Evolutionary conservation across 2,797 vertebrate species (phyloP).

Genomic region (Myiotriccus ornatus): DNA sequence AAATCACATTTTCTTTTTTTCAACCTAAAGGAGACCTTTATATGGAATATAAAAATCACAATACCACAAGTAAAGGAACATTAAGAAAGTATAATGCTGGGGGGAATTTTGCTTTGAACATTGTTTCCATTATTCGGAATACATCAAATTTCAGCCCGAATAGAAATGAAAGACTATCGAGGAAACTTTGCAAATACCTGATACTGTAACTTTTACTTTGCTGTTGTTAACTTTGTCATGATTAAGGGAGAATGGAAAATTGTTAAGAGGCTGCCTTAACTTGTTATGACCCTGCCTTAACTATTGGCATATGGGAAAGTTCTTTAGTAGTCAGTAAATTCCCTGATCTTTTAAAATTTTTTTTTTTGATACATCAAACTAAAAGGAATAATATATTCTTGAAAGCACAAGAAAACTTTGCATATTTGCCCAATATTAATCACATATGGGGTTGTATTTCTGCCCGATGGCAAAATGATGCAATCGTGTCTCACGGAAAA

Average conservation of each 20-base stretch:
- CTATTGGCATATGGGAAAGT: background rate
- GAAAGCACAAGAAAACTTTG: background rate
- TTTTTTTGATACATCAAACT: constrained; percentile 6
- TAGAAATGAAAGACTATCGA: constrained; percentile 33
- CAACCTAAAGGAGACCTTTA: constrained; percentile 15
- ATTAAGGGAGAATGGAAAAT: constrained; percentile 34
- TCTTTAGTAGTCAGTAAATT: background rate
- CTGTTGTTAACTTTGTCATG: background rate
- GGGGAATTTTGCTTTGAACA: constrained; percentile 36
- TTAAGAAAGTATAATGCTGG: constrained; percentile 28
- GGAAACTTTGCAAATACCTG: constrained; percentile 25
- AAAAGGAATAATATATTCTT: background rate
- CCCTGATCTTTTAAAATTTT: background rate
- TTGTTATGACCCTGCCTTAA: background rate
- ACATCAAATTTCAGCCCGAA: background rate
- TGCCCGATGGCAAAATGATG: background rate
- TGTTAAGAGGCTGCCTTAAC: background rate
- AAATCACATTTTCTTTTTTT: constrained; percentile 4
- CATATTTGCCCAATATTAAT: background rate
- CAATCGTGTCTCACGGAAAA: background rate
- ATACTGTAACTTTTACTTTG: background rate
- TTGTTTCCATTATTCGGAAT: constrained; percentile 44
- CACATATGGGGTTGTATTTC: background rate
- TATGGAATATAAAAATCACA: background rate
- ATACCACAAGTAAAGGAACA: constrained; percentile 15